Base-by-base conservation (phyloP, 2,797 vertebrate genomes). In the Xyrichtys novacula region DNA sequence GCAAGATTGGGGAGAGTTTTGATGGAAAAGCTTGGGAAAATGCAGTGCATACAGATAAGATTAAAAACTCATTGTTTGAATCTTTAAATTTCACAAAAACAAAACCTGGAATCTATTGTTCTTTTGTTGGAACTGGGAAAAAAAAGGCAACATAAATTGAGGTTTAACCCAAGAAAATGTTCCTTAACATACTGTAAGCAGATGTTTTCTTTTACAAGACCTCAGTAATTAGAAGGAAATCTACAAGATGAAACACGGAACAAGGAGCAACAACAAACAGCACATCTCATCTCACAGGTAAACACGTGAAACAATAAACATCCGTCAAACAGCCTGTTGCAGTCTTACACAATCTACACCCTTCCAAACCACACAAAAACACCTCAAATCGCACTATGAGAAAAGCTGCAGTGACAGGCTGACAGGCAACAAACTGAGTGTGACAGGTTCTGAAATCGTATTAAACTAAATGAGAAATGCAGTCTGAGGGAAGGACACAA, bases 401-500 rank as follows among this genome's bases (percentile, higher is more conserved):
- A 71, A 85, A 85, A 85, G 83, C 85, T 68, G 72, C 74, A 71
- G 75, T 69, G 71, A 76, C 74, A 84, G 82, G 92, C 61, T 93
- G 93, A 93, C 90, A 89, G 82, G 89, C 85, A 89, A 88, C 89
- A 93, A 91, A 93, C 86, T 83, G 69, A 74, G 83, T 88, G 78
- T 92, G 93, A 92, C 92, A 94, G 73, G 91, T 92, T 93, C 83
- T 63, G 74, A 93, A 93, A 93, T 91, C 81, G 78, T 88, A 93
- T 94, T 93, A 92, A 91, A 89, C 76, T 88, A 88, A 91, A 89
- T 84, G 83, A 88, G 78, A 91, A 86, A 85, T 64, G 76, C 72
- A 68, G 71, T 70, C 53, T 72, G 65, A 75, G 77, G 82, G 73
- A 81, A 82, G 90, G 75, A 79, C 76, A 87, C 58, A 81, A 62